These are phyloP conservation scores for Muraenolepis orangiensis DNA, from an alignment of 2,797 vertebrate species.

Conservation along the genomic window DNA sequence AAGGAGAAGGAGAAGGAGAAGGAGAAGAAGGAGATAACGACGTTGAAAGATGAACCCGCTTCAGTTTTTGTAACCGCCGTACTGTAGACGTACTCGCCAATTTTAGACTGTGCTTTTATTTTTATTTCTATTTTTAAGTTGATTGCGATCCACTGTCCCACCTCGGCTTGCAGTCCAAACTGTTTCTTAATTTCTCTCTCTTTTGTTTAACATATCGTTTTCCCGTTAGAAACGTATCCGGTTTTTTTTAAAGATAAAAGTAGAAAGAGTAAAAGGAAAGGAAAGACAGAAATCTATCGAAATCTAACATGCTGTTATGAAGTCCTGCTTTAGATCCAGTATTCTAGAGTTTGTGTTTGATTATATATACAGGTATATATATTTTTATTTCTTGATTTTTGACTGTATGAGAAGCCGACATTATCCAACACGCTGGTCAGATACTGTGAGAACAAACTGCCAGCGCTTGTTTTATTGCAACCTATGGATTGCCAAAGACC, in stretches of 20 bases:
- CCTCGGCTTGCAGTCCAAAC: not conserved
- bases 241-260: slow-evolving; percentile 3
- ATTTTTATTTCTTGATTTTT: slow-evolving; percentile 64
- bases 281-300: slow-evolving; percentile 64
- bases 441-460: slow-evolving; percentile 69
- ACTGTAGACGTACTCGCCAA: not conserved
- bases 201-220: not conserved
- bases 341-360: slow-evolving; percentile 73
- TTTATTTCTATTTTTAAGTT: not conserved
- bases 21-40: too few relatives aligned
- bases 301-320: slow-evolving; percentile 72
- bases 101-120: too few relatives aligned
- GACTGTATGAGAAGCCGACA: slow-evolving; percentile 66
- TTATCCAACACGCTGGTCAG: slow-evolving; percentile 50
- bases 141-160: not conserved
- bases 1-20: too few relatives aligned
- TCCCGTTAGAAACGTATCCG: not conserved
- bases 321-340: slow-evolving; percentile 74
- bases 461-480: slow-evolving; percentile 83
- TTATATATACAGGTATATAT: slow-evolving; percentile 61
- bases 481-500: slow-evolving; percentile 98
- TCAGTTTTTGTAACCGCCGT: not conserved
- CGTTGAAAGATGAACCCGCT: slow-evolving; percentile 28
- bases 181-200: not conserved
- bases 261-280: slow-evolving; percentile 10